Percentiles rank a stretch among this genome's conserved stretches.
phyloP scores from a whole-genome alignment of 2,888 invertebrate species.

The Chorisops tibialis region DNA sequence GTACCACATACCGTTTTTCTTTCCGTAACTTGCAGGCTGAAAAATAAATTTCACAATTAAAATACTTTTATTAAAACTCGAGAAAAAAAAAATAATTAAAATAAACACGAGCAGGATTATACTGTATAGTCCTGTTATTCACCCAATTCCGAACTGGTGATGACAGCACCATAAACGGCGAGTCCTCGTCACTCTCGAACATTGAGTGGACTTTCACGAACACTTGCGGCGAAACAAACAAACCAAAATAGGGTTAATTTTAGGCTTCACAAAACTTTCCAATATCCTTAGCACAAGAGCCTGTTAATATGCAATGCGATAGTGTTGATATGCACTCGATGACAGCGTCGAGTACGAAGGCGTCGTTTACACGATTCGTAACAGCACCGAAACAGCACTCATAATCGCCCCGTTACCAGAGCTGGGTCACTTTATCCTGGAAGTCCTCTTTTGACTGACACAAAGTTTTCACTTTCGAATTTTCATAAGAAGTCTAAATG shows the following conservation, averaged over 20 bases:
- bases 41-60: constrained; percentile 18
- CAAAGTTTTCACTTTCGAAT: constrained; percentile 34
- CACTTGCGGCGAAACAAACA: background rate
- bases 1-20: constrained; percentile 88
- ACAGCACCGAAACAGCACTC: no score
- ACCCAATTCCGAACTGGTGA: constrained; percentile 63
- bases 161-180: constrained; percentile 65
- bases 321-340: background rate
- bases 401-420: no score
- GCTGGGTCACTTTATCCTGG: constrained; percentile 20
- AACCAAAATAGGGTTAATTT: background rate
- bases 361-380: no score
- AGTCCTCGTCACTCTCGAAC: constrained; percentile 65
- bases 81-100: background rate
- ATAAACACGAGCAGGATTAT: background rate
- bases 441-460: constrained; percentile 31
- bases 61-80: background rate
- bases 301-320: background rate
- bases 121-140: background rate
- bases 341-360: no score
- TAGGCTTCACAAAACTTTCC: background rate
- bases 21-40: constrained; percentile 84
- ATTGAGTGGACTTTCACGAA: constrained; percentile 43
- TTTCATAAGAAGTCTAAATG: constrained; percentile 24
- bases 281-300: background rate